phyloP scores from a whole-genome alignment of 2,113 vertebrate genomes.

The Hiodon alosoides region DNA sequence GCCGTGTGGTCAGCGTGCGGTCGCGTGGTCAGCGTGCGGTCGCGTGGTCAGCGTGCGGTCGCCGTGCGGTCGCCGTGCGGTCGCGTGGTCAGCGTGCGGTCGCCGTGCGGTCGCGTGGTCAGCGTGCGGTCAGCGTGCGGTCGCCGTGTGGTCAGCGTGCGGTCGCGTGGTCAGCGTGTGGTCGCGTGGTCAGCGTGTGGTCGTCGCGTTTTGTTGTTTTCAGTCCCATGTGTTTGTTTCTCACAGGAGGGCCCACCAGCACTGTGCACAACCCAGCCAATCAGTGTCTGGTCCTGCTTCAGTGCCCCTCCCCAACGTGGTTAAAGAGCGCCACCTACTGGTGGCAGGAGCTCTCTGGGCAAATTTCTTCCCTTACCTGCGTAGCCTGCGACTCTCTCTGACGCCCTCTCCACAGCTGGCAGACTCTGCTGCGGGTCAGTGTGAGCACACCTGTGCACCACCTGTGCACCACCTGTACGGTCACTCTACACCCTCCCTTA shows the following conservation, averaged over 20 bases:
- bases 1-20: background rate
- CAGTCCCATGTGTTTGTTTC: slow-evolving; percentile 27
- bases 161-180: no score
- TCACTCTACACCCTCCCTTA: background rate
- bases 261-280: slow-evolving; percentile 59
- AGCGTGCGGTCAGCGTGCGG: background rate
- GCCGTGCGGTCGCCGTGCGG: no score
- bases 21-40: no score
- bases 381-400: slow-evolving; percentile 79
- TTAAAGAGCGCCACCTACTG: slow-evolving; percentile 92
- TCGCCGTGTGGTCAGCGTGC: background rate
- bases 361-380: slow-evolving; percentile 87
- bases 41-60: background rate
- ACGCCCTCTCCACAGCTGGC: slow-evolving; percentile 75
- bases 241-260: slow-evolving; percentile 69
- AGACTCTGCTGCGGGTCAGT: slow-evolving; percentile 88
- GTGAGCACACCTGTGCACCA: background rate
- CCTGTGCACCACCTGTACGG: background rate
- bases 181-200: background rate
- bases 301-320: slow-evolving; percentile 54
- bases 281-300: slow-evolving; percentile 39
- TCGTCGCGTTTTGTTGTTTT: slow-evolving; percentile 3
- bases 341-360: slow-evolving; percentile 79
- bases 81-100: background rate
- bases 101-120: background rate